A percentile compares a stretch with the other conserved stretches of the same genome.
Evolutionary conservation across 2,797 vertebrate genomes (phyloP).

Genomic region (Miichthys miiuy): DNA sequence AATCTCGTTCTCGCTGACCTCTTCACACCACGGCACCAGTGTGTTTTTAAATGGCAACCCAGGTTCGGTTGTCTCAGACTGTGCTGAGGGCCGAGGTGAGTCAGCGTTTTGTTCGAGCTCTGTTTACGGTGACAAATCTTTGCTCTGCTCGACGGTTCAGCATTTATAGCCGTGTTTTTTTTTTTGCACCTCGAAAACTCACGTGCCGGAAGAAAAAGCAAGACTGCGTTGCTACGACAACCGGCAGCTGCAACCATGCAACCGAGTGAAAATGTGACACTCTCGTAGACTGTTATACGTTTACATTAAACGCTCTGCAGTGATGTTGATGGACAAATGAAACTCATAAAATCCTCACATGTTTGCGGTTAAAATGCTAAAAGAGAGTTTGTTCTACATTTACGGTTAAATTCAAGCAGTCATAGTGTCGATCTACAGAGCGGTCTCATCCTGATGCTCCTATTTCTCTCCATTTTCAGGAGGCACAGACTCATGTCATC

Average conservation of each 20-base stretch:
- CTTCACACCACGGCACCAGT: background rate
- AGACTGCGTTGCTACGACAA: background rate
- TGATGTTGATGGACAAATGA: no score
- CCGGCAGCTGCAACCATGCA: background rate
- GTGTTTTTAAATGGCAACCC: background rate
- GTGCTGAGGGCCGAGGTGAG: background rate
- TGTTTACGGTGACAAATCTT: background rate
- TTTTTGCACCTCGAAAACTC: slow-evolving; percentile 13
- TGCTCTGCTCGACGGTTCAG: background rate
- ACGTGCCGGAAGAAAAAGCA: background rate
- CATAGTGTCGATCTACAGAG: no score
- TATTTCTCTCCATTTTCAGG: no score
- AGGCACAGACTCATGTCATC: background rate
- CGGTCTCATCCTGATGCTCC: no score
- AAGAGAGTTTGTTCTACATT: no score
- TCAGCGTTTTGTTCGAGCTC: background rate
- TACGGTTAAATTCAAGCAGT: no score
- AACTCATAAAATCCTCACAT: no score
- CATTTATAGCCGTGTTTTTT: background rate
- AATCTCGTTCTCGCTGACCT: slow-evolving; percentile 1
- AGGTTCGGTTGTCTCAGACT: slow-evolving; percentile 1
- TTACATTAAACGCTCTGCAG: no score
- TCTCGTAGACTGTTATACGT: no score
- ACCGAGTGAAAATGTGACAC: no score
- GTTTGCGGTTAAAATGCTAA: no score